Evolutionary conservation across 2,797 vertebrate species (phyloP), one percentile per base, ranked within the genome.

Genomic region (Xiphophorus birchmanni): DNA sequence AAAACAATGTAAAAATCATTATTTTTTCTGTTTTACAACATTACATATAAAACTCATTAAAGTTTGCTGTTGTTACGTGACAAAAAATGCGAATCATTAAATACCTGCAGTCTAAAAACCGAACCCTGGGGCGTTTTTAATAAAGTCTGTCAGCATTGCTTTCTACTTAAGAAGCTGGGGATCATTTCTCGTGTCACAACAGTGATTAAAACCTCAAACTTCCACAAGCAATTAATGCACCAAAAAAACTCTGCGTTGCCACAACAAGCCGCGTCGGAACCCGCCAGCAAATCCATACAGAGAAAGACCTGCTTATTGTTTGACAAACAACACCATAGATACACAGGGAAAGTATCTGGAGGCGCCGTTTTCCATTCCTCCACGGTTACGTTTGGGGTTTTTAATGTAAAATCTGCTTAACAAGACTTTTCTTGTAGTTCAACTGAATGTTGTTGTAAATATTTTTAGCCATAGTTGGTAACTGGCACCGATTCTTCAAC

Each of bases 181-280:
- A 74, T 87, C 2, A 0, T 80, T 87, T 78, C 80, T 84, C 75
- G 77, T 75, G 65, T 87, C 42, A 73, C 60, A 76, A 83, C 82
- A 79, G 73, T 81, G 74, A 79, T 54, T 76, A 21, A 40, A 86
- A 73, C 12, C 73, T 45, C 81, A 88, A 80, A 86, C 81, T 81
- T 88, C 82, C 87, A 84, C 77, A 77, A 87, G 84, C 52, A 83
- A 79, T 91, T 60, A 91, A n/a, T 37, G 47, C 75, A 81, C 7
- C 52, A 42, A 26, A 40, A 71, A 29, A 44, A 45, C 23, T 76
- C 54, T 80, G 40, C 58, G n/a, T 65, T 84, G 82, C 73, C 48
- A 82, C 82, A 86, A 91, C 78, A 82, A 90, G 90, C 58, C 84
- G 26, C 52, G 73, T 80, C 82, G 78, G 37, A 76, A 79, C 75